phyloP scores from a whole-genome alignment of 92 coral and sea anemone species.

The Epizoanthus rinbou region DNA sequence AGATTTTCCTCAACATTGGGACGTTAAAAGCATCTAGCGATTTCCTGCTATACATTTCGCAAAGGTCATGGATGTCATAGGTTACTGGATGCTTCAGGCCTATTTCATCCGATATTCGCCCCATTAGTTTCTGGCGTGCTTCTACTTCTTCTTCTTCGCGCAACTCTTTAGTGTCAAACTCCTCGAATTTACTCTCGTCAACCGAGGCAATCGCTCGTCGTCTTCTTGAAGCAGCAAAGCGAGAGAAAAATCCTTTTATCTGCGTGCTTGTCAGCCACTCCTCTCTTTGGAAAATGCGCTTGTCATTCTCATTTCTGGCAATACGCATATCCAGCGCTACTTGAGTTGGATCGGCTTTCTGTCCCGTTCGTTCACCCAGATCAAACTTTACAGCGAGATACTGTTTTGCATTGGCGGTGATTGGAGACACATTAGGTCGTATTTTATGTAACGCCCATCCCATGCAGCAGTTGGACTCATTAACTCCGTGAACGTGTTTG shows the following conservation, averaged over 20 bases:
- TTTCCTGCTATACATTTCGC: slow-evolving; percentile 37
- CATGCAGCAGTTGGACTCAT: slow-evolving; percentile 21
- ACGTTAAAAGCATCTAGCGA: slow-evolving; percentile 40
- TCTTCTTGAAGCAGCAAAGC: slow-evolving; percentile 26
- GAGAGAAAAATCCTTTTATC: slow-evolving; percentile 43
- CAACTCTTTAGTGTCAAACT: not conserved
- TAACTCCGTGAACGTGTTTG: not conserved
- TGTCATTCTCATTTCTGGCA: slow-evolving; percentile 14
- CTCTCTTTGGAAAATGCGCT: slow-evolving; percentile 26
- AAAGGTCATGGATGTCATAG: slow-evolving; percentile 34
- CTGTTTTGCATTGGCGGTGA: slow-evolving; percentile 24
- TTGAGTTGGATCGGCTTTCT: slow-evolving; percentile 41
- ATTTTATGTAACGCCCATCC: slow-evolving; percentile 34
- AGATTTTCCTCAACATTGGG: slow-evolving; percentile 39
- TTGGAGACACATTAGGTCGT: slow-evolving; percentile 9
- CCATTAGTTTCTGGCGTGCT: slow-evolving; percentile 29
- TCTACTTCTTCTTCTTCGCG: slow-evolving; percentile 31
- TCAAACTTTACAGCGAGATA: slow-evolving; percentile 39
- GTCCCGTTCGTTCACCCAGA: slow-evolving; percentile 33
- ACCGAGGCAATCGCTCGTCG: not conserved
- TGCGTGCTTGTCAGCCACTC: slow-evolving; percentile 46
- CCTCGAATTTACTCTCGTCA: not conserved
- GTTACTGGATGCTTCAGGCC: slow-evolving; percentile 50
- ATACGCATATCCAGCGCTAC: slow-evolving; percentile 34
- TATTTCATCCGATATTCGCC: slow-evolving; percentile 34